Conservation (phyloP, 2,888 invertebrate genomes). For the Archaeoteleia sp. region DNA sequence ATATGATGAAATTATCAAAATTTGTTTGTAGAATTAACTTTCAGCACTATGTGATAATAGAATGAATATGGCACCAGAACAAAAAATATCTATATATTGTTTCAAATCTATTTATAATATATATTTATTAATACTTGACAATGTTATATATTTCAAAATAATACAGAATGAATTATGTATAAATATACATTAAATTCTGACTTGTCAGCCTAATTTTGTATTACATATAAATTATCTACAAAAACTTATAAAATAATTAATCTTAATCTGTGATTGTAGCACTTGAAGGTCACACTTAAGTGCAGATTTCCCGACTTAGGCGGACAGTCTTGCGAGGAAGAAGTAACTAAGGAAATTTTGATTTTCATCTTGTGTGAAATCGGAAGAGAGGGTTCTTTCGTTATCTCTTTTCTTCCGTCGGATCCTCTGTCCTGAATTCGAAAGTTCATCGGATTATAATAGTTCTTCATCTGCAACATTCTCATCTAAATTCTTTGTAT, state of each 20-base stretch:
- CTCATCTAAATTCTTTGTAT: constrained; percentile 1
- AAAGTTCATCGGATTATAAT: constrained; percentile 1
- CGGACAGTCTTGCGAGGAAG: constrained; percentile 67
- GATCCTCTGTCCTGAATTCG: neutral
- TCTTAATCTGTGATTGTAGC: neutral
- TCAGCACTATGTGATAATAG: too few species aligned
- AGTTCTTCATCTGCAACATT: constrained; percentile 26
- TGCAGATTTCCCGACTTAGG: constrained; percentile 54
- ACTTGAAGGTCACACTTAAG: constrained; percentile 3
- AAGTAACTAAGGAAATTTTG: constrained; percentile 67
- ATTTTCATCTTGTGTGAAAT: constrained; percentile 56
- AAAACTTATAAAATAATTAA: constrained; percentile 15
- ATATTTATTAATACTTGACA: too few species aligned
- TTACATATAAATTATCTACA: too few species aligned
- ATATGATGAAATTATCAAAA: too few species aligned
- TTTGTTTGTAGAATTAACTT: too few species aligned
- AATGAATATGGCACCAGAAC: too few species aligned
- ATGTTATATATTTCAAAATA: too few species aligned
- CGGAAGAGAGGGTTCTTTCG: constrained; percentile 16
- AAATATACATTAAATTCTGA: too few species aligned
- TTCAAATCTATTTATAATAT: too few species aligned
- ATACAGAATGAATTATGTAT: too few species aligned
- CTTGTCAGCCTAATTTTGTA: too few species aligned
- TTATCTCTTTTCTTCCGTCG: neutral
- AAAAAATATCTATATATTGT: too few species aligned